These are phyloP conservation scores for Bombus terrestris DNA, from an alignment of 1,140 invertebrate genomes.

Conservation along the genomic window DNA sequence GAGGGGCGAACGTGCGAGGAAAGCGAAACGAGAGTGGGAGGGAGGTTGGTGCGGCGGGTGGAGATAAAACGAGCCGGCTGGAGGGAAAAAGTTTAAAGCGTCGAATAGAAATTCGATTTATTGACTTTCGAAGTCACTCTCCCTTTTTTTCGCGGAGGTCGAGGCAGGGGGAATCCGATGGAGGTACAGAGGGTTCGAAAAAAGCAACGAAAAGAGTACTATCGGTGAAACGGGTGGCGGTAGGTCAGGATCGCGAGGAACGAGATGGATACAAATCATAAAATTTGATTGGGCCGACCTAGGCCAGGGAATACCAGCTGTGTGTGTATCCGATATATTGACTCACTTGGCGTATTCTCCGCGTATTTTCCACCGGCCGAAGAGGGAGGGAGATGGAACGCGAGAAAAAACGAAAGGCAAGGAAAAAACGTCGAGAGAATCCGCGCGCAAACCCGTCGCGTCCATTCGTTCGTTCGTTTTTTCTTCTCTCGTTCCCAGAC, in stretches of 20 bases:
- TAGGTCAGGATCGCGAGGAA: constrained; percentile 76
- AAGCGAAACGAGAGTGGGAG: background rate
- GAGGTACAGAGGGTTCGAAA: constrained; percentile 38
- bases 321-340: constrained; percentile 74
- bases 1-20: background rate
- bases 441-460: constrained; percentile 6
- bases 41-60: no score
- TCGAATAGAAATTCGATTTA: constrained; percentile 59
- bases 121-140: constrained; percentile 70
- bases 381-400: constrained; percentile 9
- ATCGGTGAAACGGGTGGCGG: constrained; percentile 68
- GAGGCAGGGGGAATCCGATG: constrained; percentile 11
- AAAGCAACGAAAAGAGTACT: constrained; percentile 63
- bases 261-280: constrained; percentile 80
- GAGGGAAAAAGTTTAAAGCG: constrained; percentile 41
- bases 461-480: constrained; percentile 72
- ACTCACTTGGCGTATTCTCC: constrained; percentile 74
- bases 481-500: background rate
- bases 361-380: constrained; percentile 70
- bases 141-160: constrained; percentile 64
- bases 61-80: background rate
- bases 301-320: constrained; percentile 61
- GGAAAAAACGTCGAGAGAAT: background rate
- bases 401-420: background rate
- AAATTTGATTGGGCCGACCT: constrained; percentile 80